phyloP scores from a whole-genome alignment of 35 echinoderm and acorn worm species.

The Lytechinus variegatus region DNA sequence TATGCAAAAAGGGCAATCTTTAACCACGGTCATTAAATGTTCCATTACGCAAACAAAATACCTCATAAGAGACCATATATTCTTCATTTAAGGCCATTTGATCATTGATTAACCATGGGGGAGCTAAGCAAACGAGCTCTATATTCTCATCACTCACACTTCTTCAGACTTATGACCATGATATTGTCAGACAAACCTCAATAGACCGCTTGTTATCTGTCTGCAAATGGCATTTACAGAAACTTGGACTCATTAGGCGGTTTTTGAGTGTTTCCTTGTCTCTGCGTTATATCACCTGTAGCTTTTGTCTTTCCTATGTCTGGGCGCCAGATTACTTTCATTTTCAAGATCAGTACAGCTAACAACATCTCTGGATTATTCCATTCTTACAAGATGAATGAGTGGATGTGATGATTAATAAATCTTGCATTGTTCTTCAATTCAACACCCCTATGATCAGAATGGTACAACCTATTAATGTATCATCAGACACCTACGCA shows the following conservation, averaged over 20 bases:
- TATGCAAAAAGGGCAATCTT: not conserved
- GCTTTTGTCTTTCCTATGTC: not conserved
- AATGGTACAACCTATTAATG: not conserved
- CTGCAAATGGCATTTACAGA: not conserved
- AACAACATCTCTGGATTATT: not conserved
- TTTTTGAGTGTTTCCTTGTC: not conserved
- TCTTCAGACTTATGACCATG: not conserved
- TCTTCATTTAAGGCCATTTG: not conserved
- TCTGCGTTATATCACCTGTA: not conserved
- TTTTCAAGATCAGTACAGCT: not conserved
- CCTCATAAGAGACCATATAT: not conserved
- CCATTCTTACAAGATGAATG: not conserved
- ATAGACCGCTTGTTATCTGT: not conserved
- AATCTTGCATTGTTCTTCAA: not conserved
- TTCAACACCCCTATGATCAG: not conserved
- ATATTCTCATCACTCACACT: not conserved
- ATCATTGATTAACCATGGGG: not conserved
- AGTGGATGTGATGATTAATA: not conserved
- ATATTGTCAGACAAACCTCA: not conserved
- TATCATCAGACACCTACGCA: not conserved
- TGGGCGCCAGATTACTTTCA: not conserved
- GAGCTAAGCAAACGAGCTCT: not conserved
- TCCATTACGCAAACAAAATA: not conserved
- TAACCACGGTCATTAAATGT: not conserved
- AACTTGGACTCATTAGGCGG: not conserved